These are phyloP conservation scores for Caranx ignobilis DNA, from an alignment of 2,113 vertebrate species.

Conservation along the genomic window DNA sequence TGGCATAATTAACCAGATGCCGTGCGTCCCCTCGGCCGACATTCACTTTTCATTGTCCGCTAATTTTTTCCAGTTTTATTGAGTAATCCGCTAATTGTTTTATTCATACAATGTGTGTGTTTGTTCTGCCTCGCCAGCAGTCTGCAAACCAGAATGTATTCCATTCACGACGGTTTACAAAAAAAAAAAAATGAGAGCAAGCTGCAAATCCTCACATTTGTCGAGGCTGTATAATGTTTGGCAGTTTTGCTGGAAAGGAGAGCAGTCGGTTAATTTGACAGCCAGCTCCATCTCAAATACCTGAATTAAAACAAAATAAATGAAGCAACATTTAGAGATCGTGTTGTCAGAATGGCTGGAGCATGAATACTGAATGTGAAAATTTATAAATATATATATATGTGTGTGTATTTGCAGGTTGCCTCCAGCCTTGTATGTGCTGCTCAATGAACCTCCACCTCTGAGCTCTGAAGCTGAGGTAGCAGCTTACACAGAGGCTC, in stretches of 20 bases:
- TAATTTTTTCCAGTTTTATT: background rate
- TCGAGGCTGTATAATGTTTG: background rate
- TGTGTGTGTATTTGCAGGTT: slow-evolving; percentile 29
- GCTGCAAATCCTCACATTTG: too few relatives aligned
- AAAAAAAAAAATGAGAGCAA: too few relatives aligned
- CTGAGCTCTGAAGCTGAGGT: background rate
- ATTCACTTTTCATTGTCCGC: background rate
- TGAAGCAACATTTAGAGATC: background rate
- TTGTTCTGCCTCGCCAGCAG: too few relatives aligned
- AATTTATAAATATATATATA: background rate
- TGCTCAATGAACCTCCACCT: background rate
- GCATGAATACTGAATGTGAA: background rate
- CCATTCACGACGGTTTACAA: too few relatives aligned
- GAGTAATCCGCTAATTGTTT: background rate
- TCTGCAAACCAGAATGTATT: too few relatives aligned
- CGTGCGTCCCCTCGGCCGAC: too few relatives aligned
- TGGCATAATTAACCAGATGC: too few relatives aligned
- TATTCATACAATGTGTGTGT: background rate
- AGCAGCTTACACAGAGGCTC: slow-evolving; percentile 1
- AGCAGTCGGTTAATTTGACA: background rate
- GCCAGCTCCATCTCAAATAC: background rate
- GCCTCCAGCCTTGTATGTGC: background rate
- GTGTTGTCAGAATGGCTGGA: background rate
- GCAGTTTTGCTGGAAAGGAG: background rate
- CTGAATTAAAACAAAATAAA: background rate